Evolutionary conservation across 2,888 invertebrate species (phyloP).

Genomic region (Agriopis leucophaearia): DNA sequence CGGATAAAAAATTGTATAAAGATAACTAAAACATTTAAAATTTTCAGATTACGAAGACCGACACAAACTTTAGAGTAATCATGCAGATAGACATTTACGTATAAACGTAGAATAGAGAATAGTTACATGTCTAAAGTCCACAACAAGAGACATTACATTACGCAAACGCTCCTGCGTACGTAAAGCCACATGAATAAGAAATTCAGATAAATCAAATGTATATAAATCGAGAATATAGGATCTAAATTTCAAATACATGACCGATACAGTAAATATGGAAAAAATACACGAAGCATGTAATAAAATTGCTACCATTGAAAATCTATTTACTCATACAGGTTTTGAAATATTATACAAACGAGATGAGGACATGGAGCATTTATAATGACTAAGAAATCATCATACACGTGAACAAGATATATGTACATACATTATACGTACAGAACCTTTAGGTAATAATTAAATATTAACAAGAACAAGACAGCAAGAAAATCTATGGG

Average conservation of each 20-base stretch:
- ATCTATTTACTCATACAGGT: neutral
- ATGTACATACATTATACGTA: too few species aligned
- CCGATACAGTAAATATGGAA: neutral
- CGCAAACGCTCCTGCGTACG: constrained; percentile 16
- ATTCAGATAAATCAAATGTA: constrained; percentile 13
- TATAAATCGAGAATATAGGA: constrained; percentile 60
- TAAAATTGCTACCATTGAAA: constrained; percentile 3
- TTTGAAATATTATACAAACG: constrained; percentile 1
- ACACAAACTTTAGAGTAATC: neutral
- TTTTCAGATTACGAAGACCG: neutral
- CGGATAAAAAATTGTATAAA: too few species aligned
- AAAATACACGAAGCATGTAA: neutral
- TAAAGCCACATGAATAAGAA: constrained; percentile 13
- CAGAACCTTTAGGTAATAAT: too few species aligned
- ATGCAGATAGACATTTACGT: too few species aligned
- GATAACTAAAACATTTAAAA: too few species aligned
- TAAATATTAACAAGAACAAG: too few species aligned
- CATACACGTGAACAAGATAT: constrained; percentile 1
- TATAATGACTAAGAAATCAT: neutral
- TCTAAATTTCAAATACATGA: constrained; percentile 36
- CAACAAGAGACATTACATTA: constrained; percentile 13
- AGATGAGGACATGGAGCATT: neutral
- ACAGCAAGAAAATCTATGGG: too few species aligned
- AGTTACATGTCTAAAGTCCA: constrained; percentile 19
- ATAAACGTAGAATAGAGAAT: neutral